Percentiles rank a stretch among this genome's conserved stretches.
Evolutionary conservation across 53 echinoderm and acorn worm genomes (phyloP).

Genomic region (Arbacia lixula): DNA sequence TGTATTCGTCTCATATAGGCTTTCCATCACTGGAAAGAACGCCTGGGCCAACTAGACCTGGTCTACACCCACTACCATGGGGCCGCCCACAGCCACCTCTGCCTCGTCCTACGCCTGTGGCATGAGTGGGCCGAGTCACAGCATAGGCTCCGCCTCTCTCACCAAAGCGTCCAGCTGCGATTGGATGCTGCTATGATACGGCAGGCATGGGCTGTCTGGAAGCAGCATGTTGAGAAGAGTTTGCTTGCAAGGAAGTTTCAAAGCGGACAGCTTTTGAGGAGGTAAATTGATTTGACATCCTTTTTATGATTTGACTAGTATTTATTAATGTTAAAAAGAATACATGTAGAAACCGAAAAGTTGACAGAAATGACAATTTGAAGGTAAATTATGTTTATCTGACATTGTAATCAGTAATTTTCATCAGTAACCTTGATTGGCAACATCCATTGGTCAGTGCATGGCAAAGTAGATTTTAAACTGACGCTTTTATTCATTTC

Average conservation of each 20-base stretch:
- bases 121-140: slow-evolving; percentile 29
- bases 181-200: not conserved
- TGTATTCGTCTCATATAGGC: slow-evolving; percentile 23
- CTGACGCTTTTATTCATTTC: too few species aligned
- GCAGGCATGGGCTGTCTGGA: slow-evolving; percentile 16
- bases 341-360: too few species aligned
- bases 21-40: slow-evolving; percentile 34
- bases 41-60: not conserved
- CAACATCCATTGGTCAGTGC: too few species aligned
- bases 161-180: not conserved
- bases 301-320: too few species aligned
- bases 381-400: too few species aligned
- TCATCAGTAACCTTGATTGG: too few species aligned
- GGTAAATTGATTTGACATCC: too few species aligned
- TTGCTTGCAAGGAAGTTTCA: not conserved
- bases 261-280: slow-evolving; percentile 13
- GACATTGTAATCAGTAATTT: too few species aligned
- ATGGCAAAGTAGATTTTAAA: too few species aligned
- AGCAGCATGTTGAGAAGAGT: not conserved
- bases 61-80: slow-evolving; percentile 42
- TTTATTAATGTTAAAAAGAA: too few species aligned
- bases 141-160: slow-evolving; percentile 10
- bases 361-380: too few species aligned
- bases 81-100: slow-evolving; percentile 41
- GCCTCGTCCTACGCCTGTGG: slow-evolving; percentile 27